Evolutionary conservation across 2,888 invertebrate genomes (phyloP).

Genomic region (Choristoneura rosaceana): DNA sequence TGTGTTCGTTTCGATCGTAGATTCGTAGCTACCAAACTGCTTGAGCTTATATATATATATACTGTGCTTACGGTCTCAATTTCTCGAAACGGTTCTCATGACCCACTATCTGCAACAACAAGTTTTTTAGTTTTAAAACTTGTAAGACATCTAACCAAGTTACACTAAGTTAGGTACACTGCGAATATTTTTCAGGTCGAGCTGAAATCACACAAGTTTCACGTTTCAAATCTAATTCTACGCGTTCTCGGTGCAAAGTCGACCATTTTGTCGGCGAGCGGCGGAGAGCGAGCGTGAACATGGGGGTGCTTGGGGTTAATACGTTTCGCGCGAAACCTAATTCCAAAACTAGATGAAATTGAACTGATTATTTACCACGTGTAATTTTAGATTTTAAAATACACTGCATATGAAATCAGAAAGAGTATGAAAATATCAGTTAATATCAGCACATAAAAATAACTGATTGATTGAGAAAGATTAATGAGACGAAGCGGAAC

Average conservation of each 20-base stretch:
- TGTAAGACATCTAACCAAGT: background rate
- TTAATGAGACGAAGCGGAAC: no score
- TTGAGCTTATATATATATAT: no score
- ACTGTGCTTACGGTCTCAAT: no score
- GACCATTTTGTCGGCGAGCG: background rate
- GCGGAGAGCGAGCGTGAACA: background rate
- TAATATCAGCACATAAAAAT: background rate
- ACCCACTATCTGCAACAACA: no score
- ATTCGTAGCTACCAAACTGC: no score
- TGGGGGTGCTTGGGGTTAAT: slow-evolving; percentile 4
- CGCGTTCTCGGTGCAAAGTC: slow-evolving; percentile 16
- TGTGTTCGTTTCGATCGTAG: no score
- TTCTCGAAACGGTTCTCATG: no score
- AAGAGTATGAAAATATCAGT: background rate
- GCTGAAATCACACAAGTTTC: slow-evolving; percentile 30
- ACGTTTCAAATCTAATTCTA: slow-evolving; percentile 16
- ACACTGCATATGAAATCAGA: background rate
- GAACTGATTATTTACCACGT: background rate
- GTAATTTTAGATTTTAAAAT: background rate
- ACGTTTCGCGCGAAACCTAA: background rate
- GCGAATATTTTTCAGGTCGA: slow-evolving; percentile 15
- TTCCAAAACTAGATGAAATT: background rate
- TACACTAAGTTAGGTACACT: slow-evolving; percentile 4
- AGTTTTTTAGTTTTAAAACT: background rate
- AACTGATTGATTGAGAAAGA: background rate